Conservation (phyloP, 2,797 vertebrate genomes). For the Melanotaenia parkinsoni region DNA sequence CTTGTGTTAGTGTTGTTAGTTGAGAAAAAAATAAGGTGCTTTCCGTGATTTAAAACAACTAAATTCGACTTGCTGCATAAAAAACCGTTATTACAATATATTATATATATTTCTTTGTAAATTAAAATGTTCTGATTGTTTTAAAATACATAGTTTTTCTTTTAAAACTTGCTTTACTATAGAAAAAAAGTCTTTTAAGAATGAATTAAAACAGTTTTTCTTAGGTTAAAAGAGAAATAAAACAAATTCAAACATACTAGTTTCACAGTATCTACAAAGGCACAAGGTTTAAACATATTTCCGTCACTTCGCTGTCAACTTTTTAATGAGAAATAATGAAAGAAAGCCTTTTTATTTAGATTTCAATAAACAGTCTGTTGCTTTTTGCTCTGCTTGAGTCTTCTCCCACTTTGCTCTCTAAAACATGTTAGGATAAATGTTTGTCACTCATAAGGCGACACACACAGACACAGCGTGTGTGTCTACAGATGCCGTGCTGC, state of each 20-base stretch:
- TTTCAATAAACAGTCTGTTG: slow-evolving; percentile 15
- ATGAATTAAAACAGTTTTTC: slow-evolving; percentile 51
- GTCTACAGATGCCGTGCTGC: slow-evolving; percentile 38
- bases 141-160: slow-evolving; percentile 22
- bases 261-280: slow-evolving; percentile 68
- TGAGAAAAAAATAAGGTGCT: not conserved
- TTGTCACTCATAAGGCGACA: slow-evolving; percentile 32
- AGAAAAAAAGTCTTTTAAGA: slow-evolving; percentile 33
- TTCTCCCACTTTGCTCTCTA: not conserved
- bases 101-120: not conserved
- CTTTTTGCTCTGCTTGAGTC: not conserved
- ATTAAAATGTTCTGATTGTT: not conserved
- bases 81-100: not conserved
- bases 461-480: slow-evolving; percentile 22
- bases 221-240: slow-evolving; percentile 42
- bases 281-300: slow-evolving; percentile 3
- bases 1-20: not conserved
- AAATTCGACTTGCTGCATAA: not conserved
- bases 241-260: slow-evolving; percentile 30
- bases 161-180: slow-evolving; percentile 46
- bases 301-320: slow-evolving; percentile 1
- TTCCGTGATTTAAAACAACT: not conserved
- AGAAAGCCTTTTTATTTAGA: slow-evolving; percentile 25
- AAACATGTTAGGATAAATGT: slow-evolving; percentile 30
- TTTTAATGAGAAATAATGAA: slow-evolving; percentile 5